Evolutionary conservation across 2,113 vertebrate genomes (phyloP).

Genomic region (Psammodynastes pulverulentus): DNA sequence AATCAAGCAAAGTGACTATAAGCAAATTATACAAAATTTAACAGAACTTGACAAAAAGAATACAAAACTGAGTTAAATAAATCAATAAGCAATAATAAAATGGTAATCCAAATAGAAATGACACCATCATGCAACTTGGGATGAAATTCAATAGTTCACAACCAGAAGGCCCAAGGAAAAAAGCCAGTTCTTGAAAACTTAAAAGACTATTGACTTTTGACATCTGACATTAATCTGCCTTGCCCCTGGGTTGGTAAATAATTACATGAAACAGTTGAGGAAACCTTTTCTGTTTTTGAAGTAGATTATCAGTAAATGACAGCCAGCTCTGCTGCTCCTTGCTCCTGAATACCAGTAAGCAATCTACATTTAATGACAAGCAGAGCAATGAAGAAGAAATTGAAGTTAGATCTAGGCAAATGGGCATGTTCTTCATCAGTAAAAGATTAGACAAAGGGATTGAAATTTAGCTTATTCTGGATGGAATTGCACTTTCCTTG

Average conservation of each 20-base stretch:
- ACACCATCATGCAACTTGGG: background rate
- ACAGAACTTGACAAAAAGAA: background rate
- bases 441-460: background rate
- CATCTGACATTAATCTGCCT: background rate
- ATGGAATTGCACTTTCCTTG: background rate
- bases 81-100: background rate
- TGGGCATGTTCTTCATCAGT: background rate
- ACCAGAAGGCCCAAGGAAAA: background rate
- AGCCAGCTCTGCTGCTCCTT: background rate
- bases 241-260: background rate
- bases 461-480: background rate
- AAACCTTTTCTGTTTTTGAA: background rate
- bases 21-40: background rate
- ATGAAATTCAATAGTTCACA: background rate
- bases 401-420: background rate
- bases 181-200: background rate
- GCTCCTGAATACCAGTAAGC: background rate
- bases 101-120: background rate
- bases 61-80: background rate
- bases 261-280: background rate
- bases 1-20: background rate
- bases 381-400: background rate
- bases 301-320: background rate
- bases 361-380: background rate
- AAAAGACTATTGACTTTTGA: background rate